Conservation (phyloP, 2,797 vertebrate species). For the Falco biarmicus region DNA sequence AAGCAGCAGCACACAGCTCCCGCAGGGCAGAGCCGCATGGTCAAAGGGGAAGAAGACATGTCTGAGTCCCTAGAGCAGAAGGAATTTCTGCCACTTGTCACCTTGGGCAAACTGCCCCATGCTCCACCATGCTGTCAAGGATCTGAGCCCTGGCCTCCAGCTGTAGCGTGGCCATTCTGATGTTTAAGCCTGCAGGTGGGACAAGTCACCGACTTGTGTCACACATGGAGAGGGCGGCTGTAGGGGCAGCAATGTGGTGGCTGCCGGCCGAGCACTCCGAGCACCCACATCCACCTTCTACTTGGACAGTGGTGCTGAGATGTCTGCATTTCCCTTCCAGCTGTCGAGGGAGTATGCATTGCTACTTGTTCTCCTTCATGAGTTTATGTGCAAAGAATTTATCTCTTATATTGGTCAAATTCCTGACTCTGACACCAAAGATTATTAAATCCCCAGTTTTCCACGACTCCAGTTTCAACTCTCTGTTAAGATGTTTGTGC, state of each 20-base stretch:
- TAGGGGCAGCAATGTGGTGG: rapidly evolving
- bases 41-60: neutral
- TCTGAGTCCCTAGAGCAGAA: neutral
- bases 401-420: neutral
- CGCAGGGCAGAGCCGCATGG: neutral
- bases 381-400: neutral
- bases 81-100: neutral
- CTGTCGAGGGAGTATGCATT: neutral
- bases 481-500: neutral
- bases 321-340: neutral
- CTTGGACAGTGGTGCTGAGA: neutral
- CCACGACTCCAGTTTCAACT: neutral
- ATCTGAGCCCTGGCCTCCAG: neutral
- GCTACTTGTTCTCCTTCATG: neutral
- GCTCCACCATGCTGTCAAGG: rapidly evolving
- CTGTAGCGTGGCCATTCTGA: neutral
- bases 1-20: neutral
- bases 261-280: neutral
- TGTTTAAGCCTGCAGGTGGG: neutral
- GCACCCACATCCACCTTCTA: neutral
- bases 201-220: neutral
- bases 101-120: neutral
- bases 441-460: neutral
- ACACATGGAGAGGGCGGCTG: rapidly evolving
- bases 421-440: neutral